phyloP scores from a whole-genome alignment of 2,888 invertebrate species.

The Gari tellinella region DNA sequence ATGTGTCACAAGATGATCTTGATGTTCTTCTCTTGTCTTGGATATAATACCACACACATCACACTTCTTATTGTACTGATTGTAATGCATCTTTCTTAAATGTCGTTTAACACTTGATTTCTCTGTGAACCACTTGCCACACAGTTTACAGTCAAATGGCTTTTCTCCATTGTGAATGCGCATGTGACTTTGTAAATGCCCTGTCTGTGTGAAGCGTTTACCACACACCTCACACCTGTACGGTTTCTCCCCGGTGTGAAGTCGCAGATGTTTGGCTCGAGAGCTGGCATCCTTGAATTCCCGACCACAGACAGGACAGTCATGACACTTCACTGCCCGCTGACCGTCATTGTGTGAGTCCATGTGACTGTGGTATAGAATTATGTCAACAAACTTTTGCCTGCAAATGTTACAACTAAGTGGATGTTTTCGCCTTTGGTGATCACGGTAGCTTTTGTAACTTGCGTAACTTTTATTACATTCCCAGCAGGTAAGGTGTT shows the following conservation, averaged over 20 bases:
- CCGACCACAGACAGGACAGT: conserved; percentile 60
- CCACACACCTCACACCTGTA: conserved; percentile 58
- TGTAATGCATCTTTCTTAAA: conserved; percentile 60
- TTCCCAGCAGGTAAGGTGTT: conserved; percentile 52
- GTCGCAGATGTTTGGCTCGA: conserved; percentile 55
- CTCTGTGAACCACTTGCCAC: conserved; percentile 58
- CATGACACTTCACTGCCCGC: conserved; percentile 39
- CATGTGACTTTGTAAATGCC: conserved; percentile 59
- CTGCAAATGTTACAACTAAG: conserved; percentile 53
- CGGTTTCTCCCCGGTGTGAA: conserved; percentile 61
- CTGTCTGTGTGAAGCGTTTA: conserved; percentile 60
- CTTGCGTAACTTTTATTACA: conserved; percentile 47
- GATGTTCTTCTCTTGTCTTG: conserved; percentile 52
- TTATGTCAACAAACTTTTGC: conserved; percentile 46
- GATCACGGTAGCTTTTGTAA: conserved; percentile 55
- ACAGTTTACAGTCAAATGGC: conserved; percentile 57
- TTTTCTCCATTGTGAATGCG: conserved; percentile 58
- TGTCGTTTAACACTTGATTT: conserved; percentile 59
- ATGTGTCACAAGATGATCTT: conserved; percentile 51
- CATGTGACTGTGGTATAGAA: conserved; percentile 56
- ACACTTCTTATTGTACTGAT: conserved; percentile 61
- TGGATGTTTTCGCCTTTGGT: conserved; percentile 55
- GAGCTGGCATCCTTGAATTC: conserved; percentile 60
- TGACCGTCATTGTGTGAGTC: conserved; percentile 30
- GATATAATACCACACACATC: conserved; percentile 53